phyloP scores from a whole-genome alignment of 2,797 vertebrate species.

The Micrastur ruficollis region DNA sequence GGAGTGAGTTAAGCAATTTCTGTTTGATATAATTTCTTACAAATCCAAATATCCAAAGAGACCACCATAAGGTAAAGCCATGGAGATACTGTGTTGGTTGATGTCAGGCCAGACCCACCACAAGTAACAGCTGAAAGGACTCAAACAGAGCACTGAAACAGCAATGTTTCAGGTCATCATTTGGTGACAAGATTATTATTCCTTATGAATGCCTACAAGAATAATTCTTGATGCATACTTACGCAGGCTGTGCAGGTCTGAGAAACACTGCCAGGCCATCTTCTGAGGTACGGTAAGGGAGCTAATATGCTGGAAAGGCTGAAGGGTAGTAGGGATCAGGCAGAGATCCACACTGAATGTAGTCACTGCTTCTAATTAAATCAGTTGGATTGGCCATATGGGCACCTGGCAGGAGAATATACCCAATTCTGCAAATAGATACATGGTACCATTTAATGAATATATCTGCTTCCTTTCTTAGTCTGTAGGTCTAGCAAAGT shows the following conservation, averaged over 20 bases:
- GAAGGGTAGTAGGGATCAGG: background rate
- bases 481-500: background rate
- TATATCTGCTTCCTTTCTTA: background rate
- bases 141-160: background rate
- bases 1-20: background rate
- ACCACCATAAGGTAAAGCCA: background rate
- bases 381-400: background rate
- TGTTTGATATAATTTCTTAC: background rate
- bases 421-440: background rate
- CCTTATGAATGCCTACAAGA: background rate
- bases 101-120: background rate
- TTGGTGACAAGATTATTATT: background rate
- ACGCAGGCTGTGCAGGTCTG: background rate
- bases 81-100: background rate
- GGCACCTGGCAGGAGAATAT: background rate
- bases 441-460: background rate
- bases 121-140: background rate
- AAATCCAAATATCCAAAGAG: background rate
- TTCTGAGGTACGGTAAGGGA: background rate
- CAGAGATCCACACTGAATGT: background rate
- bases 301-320: background rate
- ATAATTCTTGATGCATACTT: background rate
- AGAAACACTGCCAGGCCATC: background rate
- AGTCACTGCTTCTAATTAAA: background rate
- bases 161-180: background rate